Conservation (phyloP, 2,797 vertebrate genomes). For the Hafferia zeledoni region DNA sequence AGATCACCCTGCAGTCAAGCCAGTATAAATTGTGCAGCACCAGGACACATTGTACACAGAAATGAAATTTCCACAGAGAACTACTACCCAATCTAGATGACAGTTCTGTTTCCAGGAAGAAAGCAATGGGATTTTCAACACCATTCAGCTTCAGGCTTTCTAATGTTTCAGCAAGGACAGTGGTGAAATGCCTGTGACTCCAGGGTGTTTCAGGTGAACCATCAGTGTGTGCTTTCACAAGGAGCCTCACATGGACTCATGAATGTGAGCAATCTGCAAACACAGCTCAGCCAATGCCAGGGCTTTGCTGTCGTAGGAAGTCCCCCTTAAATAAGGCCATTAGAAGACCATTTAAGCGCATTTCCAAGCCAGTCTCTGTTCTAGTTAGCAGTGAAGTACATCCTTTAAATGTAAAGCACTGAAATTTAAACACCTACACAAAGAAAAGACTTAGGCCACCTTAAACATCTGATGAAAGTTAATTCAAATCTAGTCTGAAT, state of each 20-base stretch:
- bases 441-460: not conserved
- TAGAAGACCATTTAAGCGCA: not conserved
- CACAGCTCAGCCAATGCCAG: not conserved
- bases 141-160: not conserved
- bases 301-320: not conserved
- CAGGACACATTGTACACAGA: not conserved
- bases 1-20: not conserved
- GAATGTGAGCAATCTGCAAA: accelerated
- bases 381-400: not conserved
- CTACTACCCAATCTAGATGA: not conserved
- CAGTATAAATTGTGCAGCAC: not conserved
- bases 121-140: not conserved
- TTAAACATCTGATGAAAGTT: constrained; percentile 43
- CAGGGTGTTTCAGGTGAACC: not conserved
- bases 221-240: not conserved
- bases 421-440: constrained; percentile 16
- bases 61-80: not conserved
- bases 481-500: constrained; percentile 47
- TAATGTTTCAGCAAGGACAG: not conserved
- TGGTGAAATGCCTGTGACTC: not conserved
- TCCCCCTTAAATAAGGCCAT: not conserved
- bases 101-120: accelerated
- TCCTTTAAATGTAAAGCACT: not conserved
- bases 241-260: accelerated
- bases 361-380: not conserved